phyloP scores from a whole-genome alignment of 1,140 invertebrate species.

The Drosophila sturtevanti region DNA sequence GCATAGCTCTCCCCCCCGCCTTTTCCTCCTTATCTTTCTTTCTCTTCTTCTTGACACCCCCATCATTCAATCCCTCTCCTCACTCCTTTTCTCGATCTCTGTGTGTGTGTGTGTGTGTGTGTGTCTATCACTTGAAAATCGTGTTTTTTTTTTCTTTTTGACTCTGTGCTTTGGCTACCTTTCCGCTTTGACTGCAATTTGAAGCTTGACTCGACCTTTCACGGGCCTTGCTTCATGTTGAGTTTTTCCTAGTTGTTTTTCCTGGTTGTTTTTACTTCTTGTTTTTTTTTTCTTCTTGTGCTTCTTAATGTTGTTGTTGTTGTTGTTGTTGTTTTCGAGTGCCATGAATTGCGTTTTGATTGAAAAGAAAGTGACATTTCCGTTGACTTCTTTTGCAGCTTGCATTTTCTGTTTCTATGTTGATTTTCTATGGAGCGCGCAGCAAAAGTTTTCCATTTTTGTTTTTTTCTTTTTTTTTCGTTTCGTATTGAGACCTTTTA shows the following conservation, averaged over 20 bases:
- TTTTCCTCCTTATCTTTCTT: no score
- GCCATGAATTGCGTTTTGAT: conserved; percentile 80
- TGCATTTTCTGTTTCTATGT: conserved; percentile 22
- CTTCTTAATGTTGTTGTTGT: neutral
- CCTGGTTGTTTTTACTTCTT: conserved; percentile 25
- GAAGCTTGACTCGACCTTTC: conserved; percentile 47
- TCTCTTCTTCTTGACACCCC: conserved; percentile 6
- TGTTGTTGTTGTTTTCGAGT: conserved; percentile 59
- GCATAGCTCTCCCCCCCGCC: no score
- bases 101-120: conserved; percentile 41
- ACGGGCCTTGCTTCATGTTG: conserved; percentile 33
- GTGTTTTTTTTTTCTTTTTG: conserved; percentile 54
- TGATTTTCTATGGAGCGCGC: conserved; percentile 6
- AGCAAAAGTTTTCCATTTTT: conserved; percentile 14
- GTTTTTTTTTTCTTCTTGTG: neutral
- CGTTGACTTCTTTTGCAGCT: conserved; percentile 68
- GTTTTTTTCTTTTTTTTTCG: neutral
- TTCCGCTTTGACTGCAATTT: conserved; percentile 60
- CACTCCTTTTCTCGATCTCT: neutral
- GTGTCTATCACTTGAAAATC: conserved; percentile 60
- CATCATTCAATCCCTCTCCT: neutral
- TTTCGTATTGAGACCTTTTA: neutral
- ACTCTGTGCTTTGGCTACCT: conserved; percentile 51
- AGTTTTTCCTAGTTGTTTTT: conserved; percentile 38
- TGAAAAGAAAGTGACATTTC: conserved; percentile 81